A percentile compares a stretch with the other conserved stretches of the same genome.
Conservation (phyloP, 2,888 invertebrate genomes). For the Esperia sulphurella region DNA sequence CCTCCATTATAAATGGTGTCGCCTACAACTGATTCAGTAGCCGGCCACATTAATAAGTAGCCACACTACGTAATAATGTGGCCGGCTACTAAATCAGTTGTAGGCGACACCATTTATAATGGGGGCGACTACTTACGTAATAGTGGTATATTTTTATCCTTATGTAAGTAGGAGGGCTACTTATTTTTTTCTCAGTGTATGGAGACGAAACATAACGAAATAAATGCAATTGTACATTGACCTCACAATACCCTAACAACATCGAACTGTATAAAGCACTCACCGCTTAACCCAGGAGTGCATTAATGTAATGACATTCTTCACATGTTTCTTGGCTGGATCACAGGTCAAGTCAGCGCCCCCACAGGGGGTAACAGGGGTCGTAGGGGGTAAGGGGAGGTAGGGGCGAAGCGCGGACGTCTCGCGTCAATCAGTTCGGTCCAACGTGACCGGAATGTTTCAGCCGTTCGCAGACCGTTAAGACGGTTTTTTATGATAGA, state of each 20-base stretch:
- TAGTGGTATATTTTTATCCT: too few relatives aligned
- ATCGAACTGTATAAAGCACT: slow-evolving; percentile 4
- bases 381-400: slow-evolving; percentile 2
- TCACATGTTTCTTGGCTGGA: slow-evolving; percentile 65
- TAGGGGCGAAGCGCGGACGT: slow-evolving; percentile 65
- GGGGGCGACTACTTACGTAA: too few relatives aligned
- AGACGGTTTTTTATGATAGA: slow-evolving; percentile 54
- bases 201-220: too few relatives aligned
- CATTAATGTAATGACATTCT: slow-evolving; percentile 78
- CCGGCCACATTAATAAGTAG: too few relatives aligned
- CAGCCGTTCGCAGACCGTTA: slow-evolving; percentile 46
- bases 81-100: too few relatives aligned
- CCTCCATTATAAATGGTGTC: too few relatives aligned
- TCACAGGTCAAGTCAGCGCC: slow-evolving; percentile 59
- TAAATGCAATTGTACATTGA: not conserved
- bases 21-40: too few relatives aligned
- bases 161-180: too few relatives aligned
- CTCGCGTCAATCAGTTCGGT: slow-evolving; percentile 76
- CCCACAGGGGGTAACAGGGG: slow-evolving; percentile 3
- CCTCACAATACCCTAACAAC: not conserved
- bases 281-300: slow-evolving; percentile 40
- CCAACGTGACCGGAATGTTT: slow-evolving; percentile 70
- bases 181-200: too few relatives aligned
- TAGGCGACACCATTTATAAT: too few relatives aligned
- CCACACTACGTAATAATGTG: too few relatives aligned